These are phyloP conservation scores for Halichoeres trimaculatus DNA, from an alignment of 2,113 vertebrate species.

Conservation along the genomic window DNA sequence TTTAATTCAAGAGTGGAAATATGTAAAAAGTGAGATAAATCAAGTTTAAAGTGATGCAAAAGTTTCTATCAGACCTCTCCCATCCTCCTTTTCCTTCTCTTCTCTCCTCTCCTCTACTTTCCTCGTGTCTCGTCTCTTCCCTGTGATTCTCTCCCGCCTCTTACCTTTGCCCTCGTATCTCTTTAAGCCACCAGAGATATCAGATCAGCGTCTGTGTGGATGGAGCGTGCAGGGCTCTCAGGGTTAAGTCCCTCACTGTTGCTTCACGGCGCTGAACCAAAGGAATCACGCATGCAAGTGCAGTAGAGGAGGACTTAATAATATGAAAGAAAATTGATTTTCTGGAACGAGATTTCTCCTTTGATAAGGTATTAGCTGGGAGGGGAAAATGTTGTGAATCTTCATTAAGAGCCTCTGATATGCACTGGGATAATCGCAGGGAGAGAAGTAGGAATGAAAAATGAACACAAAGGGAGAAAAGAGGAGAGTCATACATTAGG, in stretches of 20 bases:
- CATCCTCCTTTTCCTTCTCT: background rate
- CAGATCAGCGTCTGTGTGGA: slow-evolving; percentile 67
- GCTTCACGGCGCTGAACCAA: slow-evolving; percentile 65
- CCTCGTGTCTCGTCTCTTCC: slow-evolving; percentile 7
- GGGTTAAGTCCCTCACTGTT: slow-evolving; percentile 81
- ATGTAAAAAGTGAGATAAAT: background rate
- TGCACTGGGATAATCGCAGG: slow-evolving; percentile 80
- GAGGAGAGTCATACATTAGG: slow-evolving; percentile 73
- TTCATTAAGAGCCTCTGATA: slow-evolving; percentile 86
- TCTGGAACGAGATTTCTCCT: slow-evolving; percentile 86
- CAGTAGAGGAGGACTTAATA: slow-evolving; percentile 84
- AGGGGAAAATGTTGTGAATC: slow-evolving; percentile 86
- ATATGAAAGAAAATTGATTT: slow-evolving; percentile 88
- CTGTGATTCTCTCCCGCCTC: slow-evolving; percentile 24
- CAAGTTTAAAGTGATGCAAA: slow-evolving; percentile 1
- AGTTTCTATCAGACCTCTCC: slow-evolving; percentile 23
- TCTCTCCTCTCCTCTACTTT: slow-evolving; percentile 5
- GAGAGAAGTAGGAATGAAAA: slow-evolving; percentile 78
- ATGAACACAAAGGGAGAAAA: slow-evolving; percentile 74
- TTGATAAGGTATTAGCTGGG: slow-evolving; percentile 88
- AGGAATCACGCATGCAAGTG: slow-evolving; percentile 79
- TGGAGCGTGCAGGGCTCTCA: slow-evolving; percentile 59
- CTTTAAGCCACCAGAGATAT: slow-evolving; percentile 64
- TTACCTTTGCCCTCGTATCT: slow-evolving; percentile 63
- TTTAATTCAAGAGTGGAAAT: background rate